These are phyloP conservation scores for Catharus fuscescens DNA, from an alignment of 2,113 vertebrate species.

Conservation along the genomic window DNA sequence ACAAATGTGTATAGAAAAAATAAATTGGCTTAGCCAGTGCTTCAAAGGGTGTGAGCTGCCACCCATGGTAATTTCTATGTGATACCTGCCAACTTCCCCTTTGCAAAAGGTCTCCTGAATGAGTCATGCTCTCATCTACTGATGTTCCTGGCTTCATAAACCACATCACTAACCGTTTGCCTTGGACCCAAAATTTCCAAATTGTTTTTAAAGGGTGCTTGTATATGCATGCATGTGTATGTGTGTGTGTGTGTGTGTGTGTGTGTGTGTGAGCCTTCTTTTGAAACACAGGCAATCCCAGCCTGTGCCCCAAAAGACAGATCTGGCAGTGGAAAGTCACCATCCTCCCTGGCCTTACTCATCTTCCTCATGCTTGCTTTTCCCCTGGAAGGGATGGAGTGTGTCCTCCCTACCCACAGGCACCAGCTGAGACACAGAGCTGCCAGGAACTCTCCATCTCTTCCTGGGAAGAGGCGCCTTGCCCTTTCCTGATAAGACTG, in stretches of 20 bases:
- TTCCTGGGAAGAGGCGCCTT: background rate
- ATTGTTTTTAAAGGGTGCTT: background rate
- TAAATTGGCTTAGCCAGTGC: background rate
- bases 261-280: background rate
- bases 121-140: background rate
- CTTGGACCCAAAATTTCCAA: background rate
- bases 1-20: background rate
- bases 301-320: background rate
- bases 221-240: background rate
- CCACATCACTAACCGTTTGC: background rate
- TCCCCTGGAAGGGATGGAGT: fast-evolving
- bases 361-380: background rate
- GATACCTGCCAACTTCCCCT: background rate
- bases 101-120: background rate
- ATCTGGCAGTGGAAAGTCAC: background rate
- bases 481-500: background rate
- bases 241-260: too few relatives aligned
- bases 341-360: background rate
- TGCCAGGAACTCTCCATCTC: fast-evolving
- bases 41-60: background rate
- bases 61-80: background rate
- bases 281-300: background rate
- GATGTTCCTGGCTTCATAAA: background rate
- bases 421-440: fast-evolving
- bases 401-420: background rate